A percentile compares a stretch with the other conserved stretches of the same genome.
These are phyloP conservation scores for Sinopyrophorus schimmeli DNA, from an alignment of 2,888 invertebrate species.

Conservation along the genomic window DNA sequence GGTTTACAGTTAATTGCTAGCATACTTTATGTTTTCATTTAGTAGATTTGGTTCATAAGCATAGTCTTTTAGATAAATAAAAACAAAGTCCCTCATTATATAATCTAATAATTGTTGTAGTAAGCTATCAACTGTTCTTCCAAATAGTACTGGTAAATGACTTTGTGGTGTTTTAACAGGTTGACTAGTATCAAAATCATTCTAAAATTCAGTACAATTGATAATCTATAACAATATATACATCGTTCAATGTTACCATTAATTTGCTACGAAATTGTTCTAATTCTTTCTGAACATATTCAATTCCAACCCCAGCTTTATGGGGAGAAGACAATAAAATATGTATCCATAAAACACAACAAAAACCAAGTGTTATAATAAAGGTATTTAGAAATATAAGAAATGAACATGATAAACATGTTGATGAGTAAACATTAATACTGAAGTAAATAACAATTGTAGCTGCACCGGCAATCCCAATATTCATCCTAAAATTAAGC, in stretches of 20 bases:
- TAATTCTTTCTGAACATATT: constrained; percentile 64
- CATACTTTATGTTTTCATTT: constrained; percentile 58
- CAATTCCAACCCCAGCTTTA: constrained; percentile 63
- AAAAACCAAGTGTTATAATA: constrained; percentile 50
- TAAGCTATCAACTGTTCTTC: constrained; percentile 81
- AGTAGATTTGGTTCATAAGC: constrained; percentile 58
- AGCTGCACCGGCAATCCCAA: constrained; percentile 35
- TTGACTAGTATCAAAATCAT: constrained; percentile 45
- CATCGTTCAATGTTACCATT: constrained; percentile 57
- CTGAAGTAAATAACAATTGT: constrained; percentile 35
- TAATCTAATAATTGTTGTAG: constrained; percentile 82
- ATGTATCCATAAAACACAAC: constrained; percentile 64
- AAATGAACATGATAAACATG: constrained; percentile 43
- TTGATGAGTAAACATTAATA: constrained; percentile 38
- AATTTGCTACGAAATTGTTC: constrained; percentile 64
- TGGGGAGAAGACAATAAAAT: constrained; percentile 67
- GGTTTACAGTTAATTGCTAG: constrained; percentile 5
- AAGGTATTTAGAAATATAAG: constrained; percentile 42
- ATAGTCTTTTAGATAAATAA: constrained; percentile 70
- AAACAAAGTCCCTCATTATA: constrained; percentile 76
- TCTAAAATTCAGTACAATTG: constrained; percentile 32
- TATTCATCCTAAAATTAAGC: constrained; percentile 41
- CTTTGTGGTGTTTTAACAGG: constrained; percentile 39
- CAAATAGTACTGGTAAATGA: constrained; percentile 78
- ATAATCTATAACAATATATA: not conserved